Evolutionary conservation across 2,888 invertebrate genomes (phyloP).

Genomic region (Diplolepis rosae): DNA sequence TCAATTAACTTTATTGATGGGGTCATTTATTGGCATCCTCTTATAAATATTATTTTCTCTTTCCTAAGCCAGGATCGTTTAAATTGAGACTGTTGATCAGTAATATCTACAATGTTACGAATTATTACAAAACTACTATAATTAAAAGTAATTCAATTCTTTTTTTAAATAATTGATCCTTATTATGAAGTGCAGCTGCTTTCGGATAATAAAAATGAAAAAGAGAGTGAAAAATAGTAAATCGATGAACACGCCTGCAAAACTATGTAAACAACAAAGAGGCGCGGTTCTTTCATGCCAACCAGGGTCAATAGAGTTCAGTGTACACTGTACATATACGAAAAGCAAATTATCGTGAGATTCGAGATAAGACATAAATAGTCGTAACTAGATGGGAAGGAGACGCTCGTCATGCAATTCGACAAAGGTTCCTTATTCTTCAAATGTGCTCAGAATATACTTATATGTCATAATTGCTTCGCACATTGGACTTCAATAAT

Average conservation of each 20-base stretch:
- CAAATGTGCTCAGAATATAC: too few relatives aligned
- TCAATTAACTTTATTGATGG: slow-evolving; percentile 23
- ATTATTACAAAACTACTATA: neutral
- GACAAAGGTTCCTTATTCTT: slow-evolving; percentile 5
- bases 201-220: slow-evolving; percentile 6
- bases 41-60: slow-evolving; percentile 20
- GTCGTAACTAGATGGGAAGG: neutral
- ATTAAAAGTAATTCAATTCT: neutral
- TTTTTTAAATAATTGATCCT: neutral
- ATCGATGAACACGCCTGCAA: slow-evolving; percentile 18
- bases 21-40: slow-evolving; percentile 21
- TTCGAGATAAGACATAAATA: slow-evolving; percentile 23
- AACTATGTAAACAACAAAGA: slow-evolving; percentile 9
- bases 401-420: neutral
- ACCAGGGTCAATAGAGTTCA: slow-evolving; percentile 26
- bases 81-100: slow-evolving; percentile 10
- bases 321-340: too few relatives aligned
- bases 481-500: neutral
- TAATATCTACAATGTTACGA: neutral
- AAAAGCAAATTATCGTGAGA: slow-evolving; percentile 29
- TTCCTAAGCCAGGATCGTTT: slow-evolving; percentile 10
- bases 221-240: slow-evolving; percentile 24
- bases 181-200: neutral
- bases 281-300: slow-evolving; percentile 29
- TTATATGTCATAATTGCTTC: neutral